These are phyloP conservation scores for Uria aalge DNA, from an alignment of 2,113 vertebrate species.

Conservation along the genomic window DNA sequence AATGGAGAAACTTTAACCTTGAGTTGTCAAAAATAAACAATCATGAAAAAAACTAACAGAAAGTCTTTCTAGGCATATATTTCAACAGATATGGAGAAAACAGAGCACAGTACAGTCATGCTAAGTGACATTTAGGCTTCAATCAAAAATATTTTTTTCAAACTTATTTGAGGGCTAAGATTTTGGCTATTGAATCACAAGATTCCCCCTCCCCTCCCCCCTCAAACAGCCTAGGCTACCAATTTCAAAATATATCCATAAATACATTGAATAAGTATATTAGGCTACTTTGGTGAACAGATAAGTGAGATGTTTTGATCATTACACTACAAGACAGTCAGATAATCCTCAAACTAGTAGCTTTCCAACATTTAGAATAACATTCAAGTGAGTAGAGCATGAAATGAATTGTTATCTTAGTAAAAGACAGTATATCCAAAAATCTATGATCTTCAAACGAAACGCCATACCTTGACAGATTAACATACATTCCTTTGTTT, in stretches of 20 bases:
- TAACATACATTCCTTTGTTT: conserved; percentile 24
- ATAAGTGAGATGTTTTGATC: neutral
- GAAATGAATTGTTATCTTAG: conserved; percentile 14
- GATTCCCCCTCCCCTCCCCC: neutral
- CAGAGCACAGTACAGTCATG: neutral
- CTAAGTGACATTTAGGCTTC: neutral
- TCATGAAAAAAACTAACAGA: neutral
- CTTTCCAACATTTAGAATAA: neutral
- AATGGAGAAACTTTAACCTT: neutral
- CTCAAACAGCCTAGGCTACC: neutral
- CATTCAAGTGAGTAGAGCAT: neutral
- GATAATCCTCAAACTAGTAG: conserved; percentile 22
- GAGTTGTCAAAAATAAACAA: neutral
- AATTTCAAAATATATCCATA: neutral
- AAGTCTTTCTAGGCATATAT: neutral
- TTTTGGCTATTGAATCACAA: neutral
- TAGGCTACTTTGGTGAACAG: conserved; percentile 2
- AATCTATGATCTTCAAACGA: neutral
- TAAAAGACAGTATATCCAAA: neutral
- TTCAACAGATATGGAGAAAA: conserved; percentile 6
- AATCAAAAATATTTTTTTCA: neutral
- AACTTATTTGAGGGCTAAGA: neutral
- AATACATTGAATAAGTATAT: neutral
- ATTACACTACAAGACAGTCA: neutral
- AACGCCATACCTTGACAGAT: neutral